Base-by-base conservation (phyloP, 2,797 vertebrate genomes). In the Coranthus polyacanthus region DNA sequence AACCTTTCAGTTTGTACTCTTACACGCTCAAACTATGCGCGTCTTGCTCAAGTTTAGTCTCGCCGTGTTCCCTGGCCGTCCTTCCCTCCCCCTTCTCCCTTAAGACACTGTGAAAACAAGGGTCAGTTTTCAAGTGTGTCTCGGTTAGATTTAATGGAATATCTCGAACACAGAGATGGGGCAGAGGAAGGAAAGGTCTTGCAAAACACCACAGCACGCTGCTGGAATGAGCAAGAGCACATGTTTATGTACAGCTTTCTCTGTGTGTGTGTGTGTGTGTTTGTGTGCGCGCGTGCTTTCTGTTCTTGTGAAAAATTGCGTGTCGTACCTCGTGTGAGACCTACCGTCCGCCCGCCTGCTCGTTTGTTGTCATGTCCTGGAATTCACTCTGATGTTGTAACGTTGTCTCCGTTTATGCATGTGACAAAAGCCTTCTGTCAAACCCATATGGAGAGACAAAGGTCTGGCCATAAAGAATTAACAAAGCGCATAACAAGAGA, bases 41-140 rank as follows among this genome's bases (percentile, higher is more conserved):
- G 12, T 58, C 70, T 50, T 44, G 45, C 65, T 83, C 59, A 57
- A 76, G 74, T 78, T 79, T 55, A 75, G 81, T 70, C 60, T 71
- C 43, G 21, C 55, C 7, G 4, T 21, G 59, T 68, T 62, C 73
- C 57, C 41, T 5, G 5, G 0, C 38, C 4, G 17, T 12, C 43
- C 44, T 5, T 10, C 46, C 43, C 51, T 24, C 41, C 47, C 36
- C 21, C 12, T 10, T 34, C 41, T 61, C 81, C 61, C 72, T 41
- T n/a, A 73, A 75, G 75, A 75, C 69, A 1, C 69, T 42, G 64
- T 43, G 37, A 88, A 85, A 87, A 82, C 74, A 84, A 54, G 75
- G 70, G 73, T 83, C 79, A 55, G 63, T 82, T 86, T 87, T 86
- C 84, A 84, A 74, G 69, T 51, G n/a, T 2, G 43, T 55, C 72